Base-by-base conservation (phyloP, 2,888 invertebrate species). In the Troides aeacus region DNA sequence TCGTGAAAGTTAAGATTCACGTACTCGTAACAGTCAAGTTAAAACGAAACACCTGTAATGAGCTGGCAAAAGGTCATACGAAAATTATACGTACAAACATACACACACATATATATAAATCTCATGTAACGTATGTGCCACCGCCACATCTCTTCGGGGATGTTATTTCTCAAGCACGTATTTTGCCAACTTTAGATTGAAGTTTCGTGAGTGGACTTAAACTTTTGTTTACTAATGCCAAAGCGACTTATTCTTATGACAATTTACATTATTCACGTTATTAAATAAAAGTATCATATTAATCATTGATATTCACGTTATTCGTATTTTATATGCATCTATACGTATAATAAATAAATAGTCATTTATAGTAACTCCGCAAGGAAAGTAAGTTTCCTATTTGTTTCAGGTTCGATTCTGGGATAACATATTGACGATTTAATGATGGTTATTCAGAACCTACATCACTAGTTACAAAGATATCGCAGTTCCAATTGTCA, bases 161-260 rank as follows among this genome's bases (percentile, higher is more conserved):
- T 50, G 59, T 58, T 70, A 70, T 66, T 66, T 70, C 66, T 66
- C 62, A 56, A 60, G 53, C 70, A 66, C 63, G 66, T 64, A 23
- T 63, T 36, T 59, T 53, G 23, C 60, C 63, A 42, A 70, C 60
- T 70, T 70, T 66, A 66, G 70, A 66, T 66, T 64, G 70, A 66
- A 66, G 53, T 70, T 50, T 56, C 66, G 66, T 66, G 69, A 69
- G 66, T 63, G 30, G 66, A 70, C 59, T 70, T 63, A 70, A 70
- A 59, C 70, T 66, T 69, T 70, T 69, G 65, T 62, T 62, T 66
- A 62, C 53, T 42, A 66, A 62, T 62, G 58, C 50, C 8, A 36
- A 46, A 58, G 30, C 46, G 50, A 39, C 56, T 61, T 46, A 46
- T 46, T 46, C 46, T 46, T 46, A 46, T 12, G 46, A 15, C 1